A percentile compares a stretch with the other conserved stretches of the same genome.
Evolutionary conservation across 2,797 vertebrate species (phyloP).

Genomic region (Centropyge bicolor): DNA sequence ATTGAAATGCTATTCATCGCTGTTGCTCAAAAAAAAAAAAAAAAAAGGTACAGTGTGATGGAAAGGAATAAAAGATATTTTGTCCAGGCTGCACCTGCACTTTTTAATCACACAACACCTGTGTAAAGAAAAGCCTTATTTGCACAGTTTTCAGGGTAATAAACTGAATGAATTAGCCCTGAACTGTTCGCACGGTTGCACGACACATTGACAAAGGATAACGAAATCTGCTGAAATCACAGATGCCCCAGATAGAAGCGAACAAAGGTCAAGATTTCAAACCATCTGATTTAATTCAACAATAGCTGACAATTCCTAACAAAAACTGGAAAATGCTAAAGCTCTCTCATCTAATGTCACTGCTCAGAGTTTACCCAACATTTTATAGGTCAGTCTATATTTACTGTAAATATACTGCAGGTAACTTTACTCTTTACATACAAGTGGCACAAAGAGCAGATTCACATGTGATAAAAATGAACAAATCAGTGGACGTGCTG

Average conservation of each 20-base stretch:
- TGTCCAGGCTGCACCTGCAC: conserved; percentile 52
- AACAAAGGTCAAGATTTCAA: conserved; percentile 33
- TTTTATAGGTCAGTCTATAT: background rate
- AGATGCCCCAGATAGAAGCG: conserved; percentile 5
- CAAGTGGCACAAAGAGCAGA: background rate
- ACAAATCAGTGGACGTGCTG: background rate
- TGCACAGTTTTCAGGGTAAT: conserved; percentile 21
- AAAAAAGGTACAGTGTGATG: conserved; percentile 24
- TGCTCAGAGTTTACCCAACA: background rate
- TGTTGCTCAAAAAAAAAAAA: conserved; percentile 13
- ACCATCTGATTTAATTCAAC: background rate
- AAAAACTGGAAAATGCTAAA: background rate
- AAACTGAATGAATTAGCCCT: conserved; percentile 39
- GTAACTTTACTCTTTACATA: background rate
- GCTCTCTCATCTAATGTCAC: conserved; percentile 3
- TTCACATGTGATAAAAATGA: background rate
- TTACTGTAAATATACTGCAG: background rate
- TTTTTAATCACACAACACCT: conserved; percentile 37
- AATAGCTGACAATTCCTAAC: background rate
- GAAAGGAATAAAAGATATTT: conserved; percentile 41
- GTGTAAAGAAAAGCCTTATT: conserved; percentile 31
- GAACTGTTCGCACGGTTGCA: background rate
- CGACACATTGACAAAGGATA: conserved; percentile 28
- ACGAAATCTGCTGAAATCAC: conserved; percentile 34
- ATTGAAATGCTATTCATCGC: conserved; percentile 52